These are phyloP conservation scores for Chlorops oryzae DNA, from an alignment of 1,140 invertebrate genomes.

Conservation along the genomic window DNA sequence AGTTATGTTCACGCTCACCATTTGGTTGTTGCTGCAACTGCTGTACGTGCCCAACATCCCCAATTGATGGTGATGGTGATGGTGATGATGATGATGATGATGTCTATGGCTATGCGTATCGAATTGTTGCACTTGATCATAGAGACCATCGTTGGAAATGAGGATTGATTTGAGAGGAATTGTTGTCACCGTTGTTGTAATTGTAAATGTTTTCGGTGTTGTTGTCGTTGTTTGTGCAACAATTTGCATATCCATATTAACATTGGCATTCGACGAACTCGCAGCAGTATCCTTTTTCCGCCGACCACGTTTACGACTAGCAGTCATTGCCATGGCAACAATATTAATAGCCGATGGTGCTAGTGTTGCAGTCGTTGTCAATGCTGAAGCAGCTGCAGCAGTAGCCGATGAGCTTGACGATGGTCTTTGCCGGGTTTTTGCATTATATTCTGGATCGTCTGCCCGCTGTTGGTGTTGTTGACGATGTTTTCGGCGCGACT, in stretches of 20 bases:
- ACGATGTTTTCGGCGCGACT: conserved; percentile 17
- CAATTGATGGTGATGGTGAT: too few relatives aligned
- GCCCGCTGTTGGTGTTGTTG: conserved; percentile 16
- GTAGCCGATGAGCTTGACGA: conserved; percentile 33
- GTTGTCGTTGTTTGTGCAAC: neutral
- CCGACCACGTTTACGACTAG: conserved; percentile 37
- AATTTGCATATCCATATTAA: neutral
- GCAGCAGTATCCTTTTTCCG: conserved; percentile 28
- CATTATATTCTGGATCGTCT: conserved; percentile 2
- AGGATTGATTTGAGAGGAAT: too few relatives aligned
- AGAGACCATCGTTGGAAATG: too few relatives aligned
- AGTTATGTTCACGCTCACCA: conserved; percentile 12
- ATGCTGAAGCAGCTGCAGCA: conserved; percentile 25
- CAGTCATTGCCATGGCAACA: conserved; percentile 37
- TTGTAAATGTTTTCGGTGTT: neutral
- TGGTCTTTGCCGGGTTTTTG: conserved; percentile 8
- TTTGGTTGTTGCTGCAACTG: conserved; percentile 16
- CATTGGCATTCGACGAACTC: too few relatives aligned
- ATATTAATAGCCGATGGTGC: conserved; percentile 40
- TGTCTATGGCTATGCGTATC: too few relatives aligned
- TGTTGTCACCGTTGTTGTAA: too few relatives aligned
- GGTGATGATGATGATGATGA: too few relatives aligned
- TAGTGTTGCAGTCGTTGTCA: conserved; percentile 33
- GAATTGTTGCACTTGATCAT: too few relatives aligned
- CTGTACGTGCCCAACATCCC: conserved; percentile 7